Conservation (phyloP, 2,797 vertebrate genomes). For the Diceros bicornis region DNA sequence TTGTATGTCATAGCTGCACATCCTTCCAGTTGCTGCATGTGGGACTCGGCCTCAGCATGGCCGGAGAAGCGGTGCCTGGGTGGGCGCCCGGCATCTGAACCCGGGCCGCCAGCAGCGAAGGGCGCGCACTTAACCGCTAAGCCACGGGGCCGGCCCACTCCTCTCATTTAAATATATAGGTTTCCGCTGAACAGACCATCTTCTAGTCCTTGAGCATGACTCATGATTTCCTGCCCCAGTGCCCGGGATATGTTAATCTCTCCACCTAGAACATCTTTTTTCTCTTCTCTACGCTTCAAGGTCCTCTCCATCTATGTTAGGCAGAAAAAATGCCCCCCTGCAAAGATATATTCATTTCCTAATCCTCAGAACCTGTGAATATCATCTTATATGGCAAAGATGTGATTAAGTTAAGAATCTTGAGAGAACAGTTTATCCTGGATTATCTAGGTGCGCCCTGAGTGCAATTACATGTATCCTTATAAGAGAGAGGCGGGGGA, state of each 20-base stretch:
- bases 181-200: neutral
- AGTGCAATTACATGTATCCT: no score
- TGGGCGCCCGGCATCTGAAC: no score
- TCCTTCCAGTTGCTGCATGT: no score
- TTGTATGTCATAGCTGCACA: no score
- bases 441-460: neutral
- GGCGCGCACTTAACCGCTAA: no score
- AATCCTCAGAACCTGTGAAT: neutral
- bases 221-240: no score
- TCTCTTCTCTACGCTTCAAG: neutral
- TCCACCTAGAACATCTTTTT: neutral
- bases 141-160: neutral
- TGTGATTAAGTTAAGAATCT: no score
- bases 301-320: neutral
- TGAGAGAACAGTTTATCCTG: neutral
- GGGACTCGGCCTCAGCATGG: no score
- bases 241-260: rapidly evolving
- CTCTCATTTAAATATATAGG: neutral
- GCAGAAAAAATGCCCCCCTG: neutral
- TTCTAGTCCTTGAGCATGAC: neutral
- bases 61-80: no score
- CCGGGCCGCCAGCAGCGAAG: no score
- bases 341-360: neutral
- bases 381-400: neutral
- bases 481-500: neutral